Conservation (phyloP, 1,140 invertebrate species). For the Cotesia chilonis region DNA sequence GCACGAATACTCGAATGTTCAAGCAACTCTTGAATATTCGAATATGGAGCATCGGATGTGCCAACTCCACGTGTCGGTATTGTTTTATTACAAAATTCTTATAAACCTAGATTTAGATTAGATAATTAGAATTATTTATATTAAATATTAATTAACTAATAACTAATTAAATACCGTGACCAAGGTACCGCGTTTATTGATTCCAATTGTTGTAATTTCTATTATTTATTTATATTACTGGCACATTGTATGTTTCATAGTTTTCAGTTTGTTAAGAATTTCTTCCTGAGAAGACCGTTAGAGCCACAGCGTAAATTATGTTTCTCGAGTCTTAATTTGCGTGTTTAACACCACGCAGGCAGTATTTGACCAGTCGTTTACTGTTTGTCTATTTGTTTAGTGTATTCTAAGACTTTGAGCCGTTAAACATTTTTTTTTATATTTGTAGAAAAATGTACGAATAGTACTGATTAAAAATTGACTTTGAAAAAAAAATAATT, state of each 20-base stretch:
- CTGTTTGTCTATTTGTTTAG: neutral
- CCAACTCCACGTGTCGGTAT: slow-evolving; percentile 32
- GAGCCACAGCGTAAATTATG: slow-evolving; percentile 43
- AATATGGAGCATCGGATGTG: slow-evolving; percentile 56
- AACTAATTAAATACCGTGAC: too few species aligned
- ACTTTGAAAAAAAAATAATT: too few species aligned
- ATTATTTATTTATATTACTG: too few species aligned
- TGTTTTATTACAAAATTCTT: slow-evolving; percentile 12
- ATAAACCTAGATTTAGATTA: neutral
- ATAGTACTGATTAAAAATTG: too few species aligned
- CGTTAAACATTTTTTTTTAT: slow-evolving; percentile 7
- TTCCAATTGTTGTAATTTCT: too few species aligned
- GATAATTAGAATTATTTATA: too few species aligned
- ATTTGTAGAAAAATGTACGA: too few species aligned
- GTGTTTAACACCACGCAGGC: slow-evolving; percentile 24
- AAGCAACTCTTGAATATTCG: slow-evolving; percentile 64
- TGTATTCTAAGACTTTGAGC: neutral
- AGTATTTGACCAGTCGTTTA: slow-evolving; percentile 37
- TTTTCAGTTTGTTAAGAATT: neutral
- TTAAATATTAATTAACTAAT: too few species aligned
- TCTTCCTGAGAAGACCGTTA: neutral
- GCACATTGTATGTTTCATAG: too few species aligned
- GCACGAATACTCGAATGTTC: slow-evolving; percentile 63
- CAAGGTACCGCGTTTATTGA: too few species aligned
- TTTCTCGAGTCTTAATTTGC: slow-evolving; percentile 57